phyloP scores from a whole-genome alignment of 2,888 invertebrate genomes.

The Drosophila prostipennis region DNA sequence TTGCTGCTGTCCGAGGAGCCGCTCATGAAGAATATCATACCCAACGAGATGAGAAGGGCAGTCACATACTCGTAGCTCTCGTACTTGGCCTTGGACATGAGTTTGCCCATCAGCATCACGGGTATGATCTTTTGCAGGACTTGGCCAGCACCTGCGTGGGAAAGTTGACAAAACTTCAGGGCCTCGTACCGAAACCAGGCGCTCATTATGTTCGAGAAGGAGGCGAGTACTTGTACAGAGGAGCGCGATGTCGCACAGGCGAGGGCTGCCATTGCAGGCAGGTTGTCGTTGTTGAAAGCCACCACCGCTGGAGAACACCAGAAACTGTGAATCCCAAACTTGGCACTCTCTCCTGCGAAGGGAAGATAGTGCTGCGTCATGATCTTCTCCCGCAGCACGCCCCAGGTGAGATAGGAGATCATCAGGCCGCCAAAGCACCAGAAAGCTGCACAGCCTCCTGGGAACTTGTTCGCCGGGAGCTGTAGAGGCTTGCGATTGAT shows the following conservation, averaged over 20 bases:
- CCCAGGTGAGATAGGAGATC: conserved; percentile 97
- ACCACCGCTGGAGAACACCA: conserved; percentile 98
- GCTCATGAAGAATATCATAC: conserved; percentile 96
- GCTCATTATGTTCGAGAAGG: conserved; percentile 98
- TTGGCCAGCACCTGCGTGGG: conserved; percentile 98
- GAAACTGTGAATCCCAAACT: conserved; percentile 97
- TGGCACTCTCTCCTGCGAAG: conserved; percentile 86
- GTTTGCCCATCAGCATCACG: conserved; percentile 98
- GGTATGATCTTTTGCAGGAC: conserved; percentile 99
- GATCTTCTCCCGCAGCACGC: conserved; percentile 98
- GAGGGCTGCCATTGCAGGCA: conserved; percentile 85
- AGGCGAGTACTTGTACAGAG: conserved; percentile 97
- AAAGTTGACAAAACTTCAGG: conserved; percentile 97
- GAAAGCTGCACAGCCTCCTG: conserved; percentile 87
- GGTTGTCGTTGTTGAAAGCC: too few species aligned
- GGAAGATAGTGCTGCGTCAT: conserved; percentile 94
- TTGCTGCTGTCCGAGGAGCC: conserved; percentile 89
- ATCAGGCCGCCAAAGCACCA: conserved; percentile 96
- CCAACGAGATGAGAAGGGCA: conserved; percentile 94
- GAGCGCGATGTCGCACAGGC: conserved; percentile 90
- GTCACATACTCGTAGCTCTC: conserved; percentile 96
- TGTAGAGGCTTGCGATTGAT: conserved; percentile 39
- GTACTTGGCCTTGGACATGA: conserved; percentile 94
- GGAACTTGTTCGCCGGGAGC: conserved; percentile 84
- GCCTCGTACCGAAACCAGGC: conserved; percentile 99